Base-by-base conservation (phyloP, 2,797 vertebrate species). In the Acomys russatus region DNA sequence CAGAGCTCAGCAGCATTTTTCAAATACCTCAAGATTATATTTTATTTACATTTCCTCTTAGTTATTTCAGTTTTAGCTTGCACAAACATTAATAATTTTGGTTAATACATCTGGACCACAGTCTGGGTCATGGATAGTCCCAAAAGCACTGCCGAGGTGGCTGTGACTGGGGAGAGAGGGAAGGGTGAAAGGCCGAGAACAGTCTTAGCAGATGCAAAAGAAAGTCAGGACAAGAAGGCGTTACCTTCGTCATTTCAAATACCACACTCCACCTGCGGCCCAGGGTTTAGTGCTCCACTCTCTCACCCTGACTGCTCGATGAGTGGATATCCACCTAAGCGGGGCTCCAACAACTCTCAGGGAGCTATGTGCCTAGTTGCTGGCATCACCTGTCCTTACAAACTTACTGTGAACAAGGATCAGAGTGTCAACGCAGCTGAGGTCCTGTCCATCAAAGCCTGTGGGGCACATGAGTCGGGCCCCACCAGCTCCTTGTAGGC, bases 241-340 rank as follows among this genome's bases (percentile, higher is more conserved):
- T 33, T n/a, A 51, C 44, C 28, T 51, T 68, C 8, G 18, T 33
- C 63, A 23, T 23, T 54, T 54, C 83, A 54, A 54, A 85, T 23
- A n/a, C 17, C 15, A 49, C 11, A 15, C 9, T 10, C 17, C 0
- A 1, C 63, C n/a, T 63, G 54, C 8, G 0, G 0, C 10, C 17
- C 49, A 51, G 25, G 30, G 12, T 1, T 1, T 15, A 70, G 22
- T 7, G 11, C 30, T n/a, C 59, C 4, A 0, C 22, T 86, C 25
- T 9, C 64, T 28, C 9, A 15, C 38, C 14, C 1, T 51, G 30
- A 44, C 73, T 73, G 22, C 30, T 56, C 44, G 25, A 9, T 23
- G 35, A 1, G 33, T 54, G 15, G 33, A 64, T 9, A 22, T 5
- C 9, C 28, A 54, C 51, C 74, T 38, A 9, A 8, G 68, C 51